These are phyloP conservation scores for Eristalinus sepulchralis DNA, from an alignment of 2,888 invertebrate species.

Conservation along the genomic window DNA sequence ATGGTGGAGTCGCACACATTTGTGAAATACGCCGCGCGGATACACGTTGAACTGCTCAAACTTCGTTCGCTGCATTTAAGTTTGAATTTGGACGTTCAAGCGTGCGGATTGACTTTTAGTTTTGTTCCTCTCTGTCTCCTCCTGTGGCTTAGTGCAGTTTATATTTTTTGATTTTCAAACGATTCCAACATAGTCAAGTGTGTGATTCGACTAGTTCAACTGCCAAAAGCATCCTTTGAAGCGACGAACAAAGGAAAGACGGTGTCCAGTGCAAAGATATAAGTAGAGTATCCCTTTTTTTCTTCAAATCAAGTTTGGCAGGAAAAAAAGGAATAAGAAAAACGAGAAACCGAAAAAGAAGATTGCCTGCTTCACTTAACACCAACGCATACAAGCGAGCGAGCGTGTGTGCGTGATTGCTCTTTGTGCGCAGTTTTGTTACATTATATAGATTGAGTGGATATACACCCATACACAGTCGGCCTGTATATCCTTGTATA, in stretches of 20 bases:
- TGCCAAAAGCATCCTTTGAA: background rate
- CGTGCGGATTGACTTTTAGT: constrained; percentile 69
- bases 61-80: constrained; percentile 62
- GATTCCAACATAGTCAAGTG: background rate
- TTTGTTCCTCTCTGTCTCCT: constrained; percentile 29
- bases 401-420: constrained; percentile 34
- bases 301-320: background rate
- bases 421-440: constrained; percentile 56
- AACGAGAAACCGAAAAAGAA: constrained; percentile 1
- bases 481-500: background rate
- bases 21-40: constrained; percentile 24
- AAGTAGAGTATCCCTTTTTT: background rate
- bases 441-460: constrained; percentile 7
- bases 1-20: constrained; percentile 50
- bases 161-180: constrained; percentile 4
- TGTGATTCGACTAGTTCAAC: background rate
- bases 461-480: constrained; percentile 4
- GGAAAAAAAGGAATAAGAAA: background rate
- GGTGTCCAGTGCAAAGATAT: background rate
- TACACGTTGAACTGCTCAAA: constrained; percentile 64
- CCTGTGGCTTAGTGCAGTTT: background rate
- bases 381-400: constrained; percentile 29
- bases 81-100: constrained; percentile 71
- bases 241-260: background rate
- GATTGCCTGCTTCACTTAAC: constrained; percentile 40